phyloP scores from a whole-genome alignment of 1,140 invertebrate species.

The Acromyrmex echinatior region DNA sequence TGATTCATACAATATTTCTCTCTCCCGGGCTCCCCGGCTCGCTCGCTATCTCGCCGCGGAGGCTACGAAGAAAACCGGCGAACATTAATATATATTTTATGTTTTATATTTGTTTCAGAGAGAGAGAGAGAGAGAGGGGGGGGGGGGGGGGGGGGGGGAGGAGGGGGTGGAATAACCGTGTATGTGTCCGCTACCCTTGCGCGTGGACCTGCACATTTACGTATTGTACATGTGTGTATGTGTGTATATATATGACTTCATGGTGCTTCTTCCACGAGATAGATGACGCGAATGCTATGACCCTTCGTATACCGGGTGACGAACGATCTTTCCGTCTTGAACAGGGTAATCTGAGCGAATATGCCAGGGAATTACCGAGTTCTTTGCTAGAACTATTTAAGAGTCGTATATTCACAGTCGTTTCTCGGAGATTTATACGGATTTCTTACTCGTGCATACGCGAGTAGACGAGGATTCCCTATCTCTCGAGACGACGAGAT shows the following conservation, averaged over 20 bases:
- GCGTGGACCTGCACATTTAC: not conserved
- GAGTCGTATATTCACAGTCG: constrained; percentile 16
- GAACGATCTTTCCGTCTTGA: constrained; percentile 51
- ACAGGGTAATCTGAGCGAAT: constrained; percentile 43
- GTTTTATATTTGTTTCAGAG: constrained; percentile 79
- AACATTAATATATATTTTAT: constrained; percentile 82
- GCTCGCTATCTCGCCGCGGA: constrained; percentile 76
- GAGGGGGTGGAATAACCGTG: not conserved
- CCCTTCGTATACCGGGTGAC: constrained; percentile 59
- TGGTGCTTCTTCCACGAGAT: constrained; percentile 65
- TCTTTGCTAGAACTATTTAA: constrained; percentile 38
- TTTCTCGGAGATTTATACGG: constrained; percentile 40
- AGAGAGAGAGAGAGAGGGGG: not conserved
- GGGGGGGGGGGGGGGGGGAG: not conserved
- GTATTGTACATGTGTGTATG: not conserved
- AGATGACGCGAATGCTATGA: constrained; percentile 71
- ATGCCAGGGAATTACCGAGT: constrained; percentile 38
- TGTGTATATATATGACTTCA: constrained; percentile 13
- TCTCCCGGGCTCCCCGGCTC: constrained; percentile 62
- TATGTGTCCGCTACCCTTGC: constrained; percentile 10
- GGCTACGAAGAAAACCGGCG: constrained; percentile 80
- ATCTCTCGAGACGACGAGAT: not conserved
- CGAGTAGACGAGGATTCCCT: constrained; percentile 14
- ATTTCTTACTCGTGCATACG: constrained; percentile 17
- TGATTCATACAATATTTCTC: constrained; percentile 82